These are phyloP conservation scores for Rhopalosiphum nymphaeae DNA, from an alignment of 2,888 invertebrate genomes.

Conservation along the genomic window DNA sequence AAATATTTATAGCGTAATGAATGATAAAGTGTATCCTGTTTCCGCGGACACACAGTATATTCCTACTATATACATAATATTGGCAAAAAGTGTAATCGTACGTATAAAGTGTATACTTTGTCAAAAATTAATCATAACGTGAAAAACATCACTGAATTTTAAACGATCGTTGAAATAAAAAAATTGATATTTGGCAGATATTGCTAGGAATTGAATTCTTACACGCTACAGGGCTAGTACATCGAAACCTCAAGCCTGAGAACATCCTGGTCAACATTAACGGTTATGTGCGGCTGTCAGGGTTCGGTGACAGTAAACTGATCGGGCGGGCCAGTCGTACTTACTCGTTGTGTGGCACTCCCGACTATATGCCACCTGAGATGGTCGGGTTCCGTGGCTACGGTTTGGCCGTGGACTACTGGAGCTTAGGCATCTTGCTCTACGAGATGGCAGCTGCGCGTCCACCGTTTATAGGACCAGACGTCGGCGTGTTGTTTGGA, in stretches of 20 bases:
- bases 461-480: conserved; percentile 3
- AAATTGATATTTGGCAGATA: not conserved
- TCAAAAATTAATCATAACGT: not conserved
- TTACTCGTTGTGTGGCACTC: conserved; percentile 11
- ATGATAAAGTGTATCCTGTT: no score
- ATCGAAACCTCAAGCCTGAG: not conserved
- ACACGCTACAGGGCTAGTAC: not conserved
- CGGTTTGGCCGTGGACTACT: conserved; percentile 14
- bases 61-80: not conserved
- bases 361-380: conserved; percentile 27
- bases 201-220: not conserved
- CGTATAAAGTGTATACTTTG: not conserved
- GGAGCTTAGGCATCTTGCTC: conserved; percentile 3
- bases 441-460: conserved; percentile 1
- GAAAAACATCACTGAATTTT: not conserved
- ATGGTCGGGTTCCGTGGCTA: not conserved
- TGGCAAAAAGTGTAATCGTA: not conserved
- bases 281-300: not conserved
- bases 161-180: not conserved
- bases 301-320: not conserved
- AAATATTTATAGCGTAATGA: no score
- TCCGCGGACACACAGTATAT: no score
- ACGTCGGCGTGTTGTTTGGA: not conserved
- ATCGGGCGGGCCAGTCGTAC: conserved; percentile 22
- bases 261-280: not conserved